Conservation (phyloP, 2,797 vertebrate species). For the Buphagus erythrorhynchus region DNA sequence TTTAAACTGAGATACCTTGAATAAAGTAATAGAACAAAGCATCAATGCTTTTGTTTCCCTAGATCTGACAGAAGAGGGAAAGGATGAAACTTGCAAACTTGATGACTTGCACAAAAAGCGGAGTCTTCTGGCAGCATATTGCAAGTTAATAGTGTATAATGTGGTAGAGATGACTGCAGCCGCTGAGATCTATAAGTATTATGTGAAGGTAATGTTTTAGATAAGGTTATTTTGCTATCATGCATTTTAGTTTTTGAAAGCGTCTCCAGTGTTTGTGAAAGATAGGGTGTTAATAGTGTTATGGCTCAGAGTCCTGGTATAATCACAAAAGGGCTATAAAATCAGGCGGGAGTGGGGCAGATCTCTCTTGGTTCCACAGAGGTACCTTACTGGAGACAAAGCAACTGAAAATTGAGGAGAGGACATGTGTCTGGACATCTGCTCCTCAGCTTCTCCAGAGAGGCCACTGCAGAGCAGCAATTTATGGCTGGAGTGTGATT, state of each 20-base stretch:
- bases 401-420: neutral
- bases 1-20: slow-evolving; percentile 12
- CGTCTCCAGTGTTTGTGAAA: neutral
- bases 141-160: slow-evolving; percentile 87
- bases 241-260: neutral
- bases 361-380: neutral
- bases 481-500: neutral
- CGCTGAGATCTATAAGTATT: slow-evolving; percentile 87
- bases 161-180: slow-evolving; percentile 87
- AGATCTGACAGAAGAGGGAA: slow-evolving; percentile 51
- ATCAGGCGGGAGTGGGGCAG: neutral
- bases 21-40: neutral
- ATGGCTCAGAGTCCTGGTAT: neutral
- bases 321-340: neutral
- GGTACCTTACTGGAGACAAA: neutral
- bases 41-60: slow-evolving; percentile 1
- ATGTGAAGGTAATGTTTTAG: slow-evolving; percentile 84
- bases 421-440: neutral
- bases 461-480: neutral
- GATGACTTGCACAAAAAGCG: slow-evolving; percentile 84
- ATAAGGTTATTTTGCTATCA: neutral
- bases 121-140: slow-evolving; percentile 86
- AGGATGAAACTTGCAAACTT: slow-evolving; percentile 73
- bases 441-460: neutral
- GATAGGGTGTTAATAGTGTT: neutral